Evolutionary conservation across 2,888 invertebrate species (phyloP), one percentile per base, ranked within the genome.

Genomic region (Meloe dianella): DNA sequence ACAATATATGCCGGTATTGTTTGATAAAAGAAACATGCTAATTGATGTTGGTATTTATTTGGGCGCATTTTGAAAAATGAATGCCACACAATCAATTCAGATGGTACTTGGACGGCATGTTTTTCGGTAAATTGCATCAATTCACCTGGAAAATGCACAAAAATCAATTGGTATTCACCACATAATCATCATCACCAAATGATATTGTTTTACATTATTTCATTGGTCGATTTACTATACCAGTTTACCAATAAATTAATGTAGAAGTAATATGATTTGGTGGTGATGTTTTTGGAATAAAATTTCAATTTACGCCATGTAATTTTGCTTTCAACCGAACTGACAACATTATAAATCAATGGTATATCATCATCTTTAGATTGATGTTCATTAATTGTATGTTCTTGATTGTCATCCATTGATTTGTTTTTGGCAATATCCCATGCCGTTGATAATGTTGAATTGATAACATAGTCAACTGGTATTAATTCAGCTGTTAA

Each of bases 331-430:
- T 94, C 89, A 0, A 89, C 87, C 0, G 95, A 92, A 0, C 95
- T 92, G 0, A 95, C 93, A 83, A 90, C 94, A 84, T 97, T 96
- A 85, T 94, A 96, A 71, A 97, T 90, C 0, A 92, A 1, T 24
- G 12, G 90, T 58, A 87, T 84, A 38, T 86, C 84, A 51, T 79
- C 79, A 7, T 75, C 73, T n/a, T 54, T 4, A 12, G 24, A 8
- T 8, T 24, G 54, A 32, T 29, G 20, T 27, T 22, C 22, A 32
- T 8, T 51, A n/a, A 24, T 62, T 63, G 29, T 27, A 12, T 65
- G 65, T 67, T 78, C 76, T 64, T 77, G 74, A 65, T 78, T 79
- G 30, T 75, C 72, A 64, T 77, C 78, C 47, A 77, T 62, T 3
- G 73, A 77, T 77, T 76, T 80, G 8, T 71, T 68, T 8, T 69